These are phyloP conservation scores for Ptyas mucosa DNA, from an alignment of 2,113 vertebrate genomes.

Conservation along the genomic window DNA sequence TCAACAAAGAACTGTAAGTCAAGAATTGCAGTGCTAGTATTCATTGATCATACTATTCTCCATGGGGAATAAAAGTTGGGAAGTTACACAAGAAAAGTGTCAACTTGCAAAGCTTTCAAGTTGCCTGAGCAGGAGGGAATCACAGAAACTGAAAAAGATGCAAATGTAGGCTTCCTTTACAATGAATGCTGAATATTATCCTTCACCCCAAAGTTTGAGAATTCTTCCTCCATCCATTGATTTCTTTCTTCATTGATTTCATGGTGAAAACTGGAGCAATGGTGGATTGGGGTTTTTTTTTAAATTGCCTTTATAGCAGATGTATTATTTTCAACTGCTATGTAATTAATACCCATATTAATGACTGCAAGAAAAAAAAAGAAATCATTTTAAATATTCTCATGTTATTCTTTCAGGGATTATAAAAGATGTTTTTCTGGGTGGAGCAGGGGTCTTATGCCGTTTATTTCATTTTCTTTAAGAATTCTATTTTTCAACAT, in stretches of 20 bases:
- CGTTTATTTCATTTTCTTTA: background rate
- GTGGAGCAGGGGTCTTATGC: background rate
- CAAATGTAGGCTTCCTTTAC: background rate
- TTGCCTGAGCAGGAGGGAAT: background rate
- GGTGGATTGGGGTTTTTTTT: background rate
- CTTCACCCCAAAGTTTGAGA: background rate
- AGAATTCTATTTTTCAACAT: background rate
- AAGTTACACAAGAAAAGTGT: background rate
- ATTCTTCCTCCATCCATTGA: background rate
- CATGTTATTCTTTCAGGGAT: background rate
- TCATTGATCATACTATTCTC: background rate
- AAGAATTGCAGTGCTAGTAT: background rate
- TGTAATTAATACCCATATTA: background rate
- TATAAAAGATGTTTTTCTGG: background rate
- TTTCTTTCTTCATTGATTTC: background rate
- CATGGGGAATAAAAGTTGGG: background rate
- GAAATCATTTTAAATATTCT: background rate
- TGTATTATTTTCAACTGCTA: too few relatives aligned
- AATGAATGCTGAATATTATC: background rate
- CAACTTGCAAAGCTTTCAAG: too few relatives aligned
- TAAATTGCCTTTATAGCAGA: background rate
- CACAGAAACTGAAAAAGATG: background rate
- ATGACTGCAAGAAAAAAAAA: conserved; percentile 1
- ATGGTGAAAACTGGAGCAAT: background rate
- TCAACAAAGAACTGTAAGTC: background rate